These are phyloP conservation scores for Sebastes matsubarae DNA, from an alignment of 2,797 vertebrate species.

Conservation along the genomic window DNA sequence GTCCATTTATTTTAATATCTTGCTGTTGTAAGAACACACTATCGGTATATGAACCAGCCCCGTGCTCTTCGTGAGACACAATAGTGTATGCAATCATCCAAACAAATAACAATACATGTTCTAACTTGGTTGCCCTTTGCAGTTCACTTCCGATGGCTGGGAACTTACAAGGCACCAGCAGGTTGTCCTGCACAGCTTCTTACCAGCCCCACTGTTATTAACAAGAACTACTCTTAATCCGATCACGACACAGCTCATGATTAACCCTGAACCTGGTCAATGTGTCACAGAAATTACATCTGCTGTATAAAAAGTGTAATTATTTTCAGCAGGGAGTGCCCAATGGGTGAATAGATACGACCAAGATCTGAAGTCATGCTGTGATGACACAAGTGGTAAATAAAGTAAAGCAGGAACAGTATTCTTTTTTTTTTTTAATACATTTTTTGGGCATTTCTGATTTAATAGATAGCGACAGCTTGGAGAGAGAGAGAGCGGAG, in stretches of 20 bases:
- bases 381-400: neutral
- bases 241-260: conserved; percentile 5
- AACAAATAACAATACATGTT: neutral
- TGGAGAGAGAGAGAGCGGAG: neutral
- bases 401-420: neutral
- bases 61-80: neutral
- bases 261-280: neutral
- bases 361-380: neutral
- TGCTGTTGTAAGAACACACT: neutral
- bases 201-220: conserved; percentile 5
- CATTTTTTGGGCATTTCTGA: neutral
- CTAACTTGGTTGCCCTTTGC: neutral
- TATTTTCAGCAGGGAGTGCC: neutral
- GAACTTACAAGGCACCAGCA: neutral
- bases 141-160: neutral
- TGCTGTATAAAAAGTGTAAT: neutral
- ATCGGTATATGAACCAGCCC: neutral
- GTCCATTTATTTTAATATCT: neutral
- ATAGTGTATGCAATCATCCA: neutral
- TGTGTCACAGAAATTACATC: neutral
- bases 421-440: too few species aligned
- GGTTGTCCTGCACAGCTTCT: conserved; percentile 11
- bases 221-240: conserved; percentile 11
- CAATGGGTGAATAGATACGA: neutral
- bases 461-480: neutral